Evolutionary conservation across 2,113 vertebrate species (phyloP).

Genomic region (Orientallactaga bullata): DNA sequence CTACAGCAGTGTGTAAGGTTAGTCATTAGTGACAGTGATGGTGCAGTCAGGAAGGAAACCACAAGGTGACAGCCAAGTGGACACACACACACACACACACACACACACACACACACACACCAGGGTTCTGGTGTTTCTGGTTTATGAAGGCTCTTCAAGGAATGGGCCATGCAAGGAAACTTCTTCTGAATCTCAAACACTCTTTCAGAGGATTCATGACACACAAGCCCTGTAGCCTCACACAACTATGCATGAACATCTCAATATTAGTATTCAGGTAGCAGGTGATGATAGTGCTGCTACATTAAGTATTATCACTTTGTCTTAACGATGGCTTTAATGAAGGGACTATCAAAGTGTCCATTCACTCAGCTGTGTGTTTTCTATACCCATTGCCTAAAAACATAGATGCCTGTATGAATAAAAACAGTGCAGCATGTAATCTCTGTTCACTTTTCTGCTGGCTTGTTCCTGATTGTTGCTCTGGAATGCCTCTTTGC

Average conservation of each 20-base stretch:
- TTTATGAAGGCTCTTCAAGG: background rate
- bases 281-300: background rate
- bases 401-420: slow-evolving; percentile 76
- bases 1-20: too few species aligned
- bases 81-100: too few species aligned
- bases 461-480: slow-evolving; percentile 83
- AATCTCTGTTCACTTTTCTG: slow-evolving; percentile 77
- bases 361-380: slow-evolving; percentile 9
- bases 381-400: slow-evolving; percentile 58
- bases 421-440: slow-evolving; percentile 67
- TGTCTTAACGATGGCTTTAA: slow-evolving; percentile 62
- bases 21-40: slow-evolving; percentile 5
- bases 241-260: background rate
- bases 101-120: too few species aligned
- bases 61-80: background rate
- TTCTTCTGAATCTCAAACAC: background rate
- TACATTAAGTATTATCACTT: slow-evolving; percentile 1
- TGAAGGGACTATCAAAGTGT: slow-evolving; percentile 25
- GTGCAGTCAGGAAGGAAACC: background rate
- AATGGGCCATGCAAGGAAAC: background rate
- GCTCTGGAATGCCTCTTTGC: slow-evolving; percentile 84
- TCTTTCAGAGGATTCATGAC: background rate
- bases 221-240: background rate
- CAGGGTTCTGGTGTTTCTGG: fast-evolving
- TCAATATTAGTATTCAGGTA: background rate